Evolutionary conservation across 2,113 vertebrate genomes (phyloP).

Genomic region (Arvicanthis niloticus): DNA sequence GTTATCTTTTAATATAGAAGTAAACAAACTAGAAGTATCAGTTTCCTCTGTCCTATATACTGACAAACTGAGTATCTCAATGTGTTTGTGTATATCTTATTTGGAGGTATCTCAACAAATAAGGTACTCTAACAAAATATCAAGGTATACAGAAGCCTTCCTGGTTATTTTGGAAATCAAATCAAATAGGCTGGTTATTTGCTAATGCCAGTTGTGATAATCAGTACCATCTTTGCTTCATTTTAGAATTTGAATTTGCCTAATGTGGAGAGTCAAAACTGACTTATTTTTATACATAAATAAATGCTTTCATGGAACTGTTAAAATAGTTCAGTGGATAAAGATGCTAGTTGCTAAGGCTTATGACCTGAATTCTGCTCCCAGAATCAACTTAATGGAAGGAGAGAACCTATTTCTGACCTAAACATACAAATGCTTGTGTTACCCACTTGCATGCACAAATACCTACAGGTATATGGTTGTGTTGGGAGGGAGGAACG

Average conservation of each 20-base stretch:
- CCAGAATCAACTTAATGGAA: background rate
- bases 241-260: conserved; percentile 6
- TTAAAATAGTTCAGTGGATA: background rate
- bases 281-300: conserved; percentile 35
- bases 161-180: conserved; percentile 49
- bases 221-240: background rate
- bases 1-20: conserved; percentile 33
- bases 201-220: background rate
- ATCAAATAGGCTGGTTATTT: conserved; percentile 48
- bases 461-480: background rate
- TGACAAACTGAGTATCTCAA: background rate
- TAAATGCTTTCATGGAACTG: too few relatives aligned
- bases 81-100: conserved; percentile 3
- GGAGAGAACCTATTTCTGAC: background rate
- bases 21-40: conserved; percentile 1
- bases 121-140: conserved; percentile 35
- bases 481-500: background rate
- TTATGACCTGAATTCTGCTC: background rate
- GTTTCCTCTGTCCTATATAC: conserved; percentile 24
- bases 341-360: background rate
- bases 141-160: conserved; percentile 34
- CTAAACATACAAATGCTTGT: background rate
- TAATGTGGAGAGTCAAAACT: background rate
- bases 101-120: conserved; percentile 11
- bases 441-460: background rate